Evolutionary conservation across 53 echinoderm and acorn worm species (phyloP), one percentile per base, ranked within the genome.

Genomic region (Patiria pectinifera): DNA sequence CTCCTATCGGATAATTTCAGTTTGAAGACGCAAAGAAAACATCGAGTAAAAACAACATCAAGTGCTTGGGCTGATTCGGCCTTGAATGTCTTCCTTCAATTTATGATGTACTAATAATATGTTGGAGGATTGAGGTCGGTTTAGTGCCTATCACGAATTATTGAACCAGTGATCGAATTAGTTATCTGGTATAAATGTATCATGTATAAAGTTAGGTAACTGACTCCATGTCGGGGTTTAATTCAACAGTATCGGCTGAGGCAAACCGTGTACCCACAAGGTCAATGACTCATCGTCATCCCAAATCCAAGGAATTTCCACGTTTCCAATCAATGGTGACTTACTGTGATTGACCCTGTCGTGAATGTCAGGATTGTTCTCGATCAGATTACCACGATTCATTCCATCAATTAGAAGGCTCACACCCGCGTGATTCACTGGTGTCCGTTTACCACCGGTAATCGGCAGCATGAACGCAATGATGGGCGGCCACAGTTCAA

Each of bases 251-350:
- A 66, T 16, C 19, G 15, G 66, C 66, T 66, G 66, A 66, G 66
- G 19, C 66, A 66, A 66, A 6, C 19, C 66, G 12, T 11, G 6
- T 66, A 6, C 15, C 15, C 12, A 18, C 79, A 78, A 45, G 79
- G 79, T 78, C 79, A 78, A 16, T 78, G 79, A 78, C 79, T 74
- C 74, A 10, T 16, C n/a, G 24, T 25, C 48, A 11, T 83, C 43
- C 23, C 45, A 10, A 35, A 45, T 11, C 44, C 23, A 23, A 7
- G 4, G 11, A 61, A 26, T 44, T 83, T 23, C 62, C 11, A 76
- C 15, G 88, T 77, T 77, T 88, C 62, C 76, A 62, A 88, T 88
- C 88, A 88, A 60, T 46, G 88, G 44, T 77, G 77, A 77, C 60
- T 78, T 78, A 78, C 53, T 59, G 25, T 60, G 35, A 88, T 88